These are phyloP conservation scores for Eciton burchellii DNA, from an alignment of 1,140 invertebrate genomes.

Conservation along the genomic window DNA sequence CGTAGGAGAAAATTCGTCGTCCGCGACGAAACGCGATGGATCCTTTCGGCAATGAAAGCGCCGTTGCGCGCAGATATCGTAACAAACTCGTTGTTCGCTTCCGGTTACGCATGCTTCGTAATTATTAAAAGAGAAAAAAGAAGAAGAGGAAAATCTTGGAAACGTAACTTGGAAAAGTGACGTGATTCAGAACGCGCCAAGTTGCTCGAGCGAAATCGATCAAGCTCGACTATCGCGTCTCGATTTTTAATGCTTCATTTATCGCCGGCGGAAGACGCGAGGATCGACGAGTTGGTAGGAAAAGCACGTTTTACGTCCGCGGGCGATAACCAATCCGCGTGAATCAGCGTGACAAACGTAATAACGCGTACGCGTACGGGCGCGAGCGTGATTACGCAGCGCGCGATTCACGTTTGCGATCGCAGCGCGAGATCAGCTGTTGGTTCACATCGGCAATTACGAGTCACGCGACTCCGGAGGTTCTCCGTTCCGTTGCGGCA, in stretches of 20 bases:
- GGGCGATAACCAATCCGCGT: neutral
- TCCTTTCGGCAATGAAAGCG: too few relatives aligned
- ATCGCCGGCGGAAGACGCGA: too few relatives aligned
- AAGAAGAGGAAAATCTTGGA: too few relatives aligned
- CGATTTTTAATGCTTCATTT: too few relatives aligned
- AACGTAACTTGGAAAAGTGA: too few relatives aligned
- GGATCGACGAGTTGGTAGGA: neutral
- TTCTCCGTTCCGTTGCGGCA: constrained; percentile 65
- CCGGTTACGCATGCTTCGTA: too few relatives aligned
- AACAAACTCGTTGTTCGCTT: too few relatives aligned
- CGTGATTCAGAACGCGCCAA: too few relatives aligned
- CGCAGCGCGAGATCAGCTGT: constrained; percentile 70
- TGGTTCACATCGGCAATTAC: constrained; percentile 64
- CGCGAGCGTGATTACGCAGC: constrained; percentile 38
- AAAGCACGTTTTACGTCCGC: neutral
- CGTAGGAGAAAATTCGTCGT: neutral
- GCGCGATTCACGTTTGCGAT: constrained; percentile 36
- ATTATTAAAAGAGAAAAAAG: too few relatives aligned
- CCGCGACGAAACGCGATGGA: neutral
- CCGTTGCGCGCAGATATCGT: neutral
- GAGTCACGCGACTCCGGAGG: constrained; percentile 70
- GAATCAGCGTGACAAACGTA: neutral
- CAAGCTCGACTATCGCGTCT: too few relatives aligned
- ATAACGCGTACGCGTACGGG: neutral
- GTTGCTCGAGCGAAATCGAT: too few relatives aligned